Evolutionary conservation across 2,888 invertebrate genomes (phyloP).

Genomic region (Cosmopolites sordidus): DNA sequence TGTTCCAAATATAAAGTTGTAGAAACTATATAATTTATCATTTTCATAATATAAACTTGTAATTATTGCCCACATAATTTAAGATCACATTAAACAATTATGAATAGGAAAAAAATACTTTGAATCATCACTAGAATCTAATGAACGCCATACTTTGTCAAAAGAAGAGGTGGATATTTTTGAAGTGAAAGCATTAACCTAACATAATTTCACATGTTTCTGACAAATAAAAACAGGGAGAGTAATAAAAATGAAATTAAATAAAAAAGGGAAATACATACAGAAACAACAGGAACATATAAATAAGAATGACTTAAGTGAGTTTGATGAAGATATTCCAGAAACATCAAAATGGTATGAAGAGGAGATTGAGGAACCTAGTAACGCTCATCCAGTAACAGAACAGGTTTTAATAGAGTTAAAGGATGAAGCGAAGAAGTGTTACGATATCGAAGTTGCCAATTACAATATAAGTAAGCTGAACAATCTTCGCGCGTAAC

Average conservation of each 20-base stretch:
- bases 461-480: constrained; percentile 59
- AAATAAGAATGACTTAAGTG: constrained; percentile 1
- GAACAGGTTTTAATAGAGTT: constrained; percentile 57
- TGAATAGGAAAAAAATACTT: no score
- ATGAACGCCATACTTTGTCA: no score
- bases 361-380: constrained; percentile 54
- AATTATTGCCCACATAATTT: no score
- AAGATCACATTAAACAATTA: no score
- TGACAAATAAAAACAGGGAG: no score
- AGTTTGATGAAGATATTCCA: constrained; percentile 46
- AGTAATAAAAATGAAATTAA: background rate
- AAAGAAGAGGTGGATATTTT: no score
- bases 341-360: constrained; percentile 63
- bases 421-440: constrained; percentile 63
- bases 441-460: constrained; percentile 60
- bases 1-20: no score
- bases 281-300: background rate
- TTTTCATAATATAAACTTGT: no score
- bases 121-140: no score
- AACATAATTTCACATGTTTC: background rate
- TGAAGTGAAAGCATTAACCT: background rate
- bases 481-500: no score
- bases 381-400: constrained; percentile 46
- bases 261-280: background rate
- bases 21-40: no score